Percentiles rank a stretch among this genome's conserved stretches.
phyloP scores from a whole-genome alignment of 2,888 invertebrate species.

The Lasioglossum leucozonium region DNA sequence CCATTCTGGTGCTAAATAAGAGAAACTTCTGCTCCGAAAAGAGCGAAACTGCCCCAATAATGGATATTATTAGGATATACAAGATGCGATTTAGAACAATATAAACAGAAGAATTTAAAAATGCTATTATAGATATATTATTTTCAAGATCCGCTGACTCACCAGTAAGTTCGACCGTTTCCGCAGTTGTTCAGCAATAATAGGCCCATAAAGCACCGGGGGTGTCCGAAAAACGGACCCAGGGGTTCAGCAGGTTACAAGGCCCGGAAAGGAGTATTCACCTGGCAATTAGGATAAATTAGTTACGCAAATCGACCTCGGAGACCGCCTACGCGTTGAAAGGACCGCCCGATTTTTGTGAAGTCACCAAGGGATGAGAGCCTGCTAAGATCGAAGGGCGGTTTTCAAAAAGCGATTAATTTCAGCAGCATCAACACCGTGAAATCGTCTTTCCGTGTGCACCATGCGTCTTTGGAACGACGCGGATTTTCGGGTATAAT shows the following conservation, averaged over 20 bases:
- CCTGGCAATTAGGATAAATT: conserved; percentile 43
- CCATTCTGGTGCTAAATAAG: background rate
- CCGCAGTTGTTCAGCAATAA: background rate
- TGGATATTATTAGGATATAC: no score
- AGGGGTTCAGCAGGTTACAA: background rate
- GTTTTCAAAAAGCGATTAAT: conserved; percentile 67
- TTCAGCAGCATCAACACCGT: conserved; percentile 60
- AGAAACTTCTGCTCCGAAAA: background rate
- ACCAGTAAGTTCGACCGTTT: background rate
- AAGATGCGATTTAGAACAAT: no score
- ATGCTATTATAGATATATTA: no score
- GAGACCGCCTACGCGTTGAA: background rate
- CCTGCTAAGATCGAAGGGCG: conserved; percentile 40
- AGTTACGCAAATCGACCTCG: conserved; percentile 49
- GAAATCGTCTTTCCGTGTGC: conserved; percentile 66
- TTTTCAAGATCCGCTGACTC: no score
- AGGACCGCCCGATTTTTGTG: conserved; percentile 22
- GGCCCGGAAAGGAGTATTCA: conserved; percentile 1
- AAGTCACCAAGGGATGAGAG: conserved; percentile 42
- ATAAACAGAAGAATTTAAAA: no score
- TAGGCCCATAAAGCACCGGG: conserved; percentile 3
- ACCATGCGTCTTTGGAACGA: conserved; percentile 26
- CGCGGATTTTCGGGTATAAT: conserved; percentile 69
- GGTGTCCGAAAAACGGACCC: background rate
- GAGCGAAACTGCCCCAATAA: no score